These are phyloP conservation scores for Lepidurus couesii DNA, from an alignment of 1,140 invertebrate genomes.

Conservation along the genomic window DNA sequence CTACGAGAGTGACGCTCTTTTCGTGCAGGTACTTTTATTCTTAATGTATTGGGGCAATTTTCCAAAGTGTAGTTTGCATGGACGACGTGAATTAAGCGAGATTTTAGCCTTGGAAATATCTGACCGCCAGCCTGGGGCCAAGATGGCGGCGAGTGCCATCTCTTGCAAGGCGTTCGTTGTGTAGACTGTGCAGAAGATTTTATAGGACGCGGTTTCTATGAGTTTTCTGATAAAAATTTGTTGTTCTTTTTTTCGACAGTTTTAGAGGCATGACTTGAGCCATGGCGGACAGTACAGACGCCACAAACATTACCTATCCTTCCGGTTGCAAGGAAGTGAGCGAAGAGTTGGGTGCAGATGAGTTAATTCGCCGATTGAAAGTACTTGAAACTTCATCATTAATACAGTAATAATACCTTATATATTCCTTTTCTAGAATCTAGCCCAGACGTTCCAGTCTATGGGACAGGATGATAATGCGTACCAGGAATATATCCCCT, in stretches of 20 bases:
- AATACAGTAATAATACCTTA: slow-evolving; percentile 12
- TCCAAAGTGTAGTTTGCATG: not conserved
- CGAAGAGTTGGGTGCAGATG: slow-evolving; percentile 90
- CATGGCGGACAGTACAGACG: slow-evolving; percentile 22
- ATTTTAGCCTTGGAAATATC: not conserved
- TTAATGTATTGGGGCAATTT: not conserved
- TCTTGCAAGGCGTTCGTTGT: slow-evolving; percentile 21
- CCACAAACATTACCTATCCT: slow-evolving; percentile 65
- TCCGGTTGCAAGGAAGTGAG: slow-evolving; percentile 78
- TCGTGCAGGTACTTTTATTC: not conserved
- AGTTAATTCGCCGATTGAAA: slow-evolving; percentile 88
- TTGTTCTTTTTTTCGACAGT: not conserved
- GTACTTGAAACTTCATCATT: slow-evolving; percentile 48
- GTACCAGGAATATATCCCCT: slow-evolving; percentile 85
- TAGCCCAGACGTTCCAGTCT: slow-evolving; percentile 89
- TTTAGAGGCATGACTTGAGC: slow-evolving; percentile 13
- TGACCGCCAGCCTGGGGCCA: slow-evolving; percentile 11
- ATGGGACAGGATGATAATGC: slow-evolving; percentile 94
- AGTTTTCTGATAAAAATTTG: not conserved
- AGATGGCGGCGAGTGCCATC: slow-evolving; percentile 20
- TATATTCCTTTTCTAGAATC: slow-evolving; percentile 53
- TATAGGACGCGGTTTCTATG: not conserved
- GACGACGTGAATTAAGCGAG: not conserved
- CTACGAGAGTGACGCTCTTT: not conserved
- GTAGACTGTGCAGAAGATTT: not conserved